These are phyloP conservation scores for Tetragonisca angustula DNA, from an alignment of 2,888 invertebrate genomes.

Conservation along the genomic window DNA sequence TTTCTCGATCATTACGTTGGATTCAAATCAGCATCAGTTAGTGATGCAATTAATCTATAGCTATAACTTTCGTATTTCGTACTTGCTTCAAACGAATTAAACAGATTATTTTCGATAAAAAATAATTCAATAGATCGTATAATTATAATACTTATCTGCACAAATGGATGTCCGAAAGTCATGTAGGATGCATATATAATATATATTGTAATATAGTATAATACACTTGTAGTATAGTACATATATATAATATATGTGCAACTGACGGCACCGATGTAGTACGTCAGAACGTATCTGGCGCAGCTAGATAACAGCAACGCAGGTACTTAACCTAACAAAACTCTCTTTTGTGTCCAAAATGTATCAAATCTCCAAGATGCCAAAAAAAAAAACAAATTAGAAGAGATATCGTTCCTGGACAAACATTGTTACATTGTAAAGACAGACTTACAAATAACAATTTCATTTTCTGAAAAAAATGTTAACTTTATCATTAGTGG, in stretches of 20 bases:
- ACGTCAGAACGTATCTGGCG: neutral
- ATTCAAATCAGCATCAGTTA: neutral
- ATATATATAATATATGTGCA: neutral
- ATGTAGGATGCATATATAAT: too few species aligned
- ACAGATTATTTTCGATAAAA: neutral
- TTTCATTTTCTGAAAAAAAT: neutral
- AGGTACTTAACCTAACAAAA: slow-evolving; percentile 50
- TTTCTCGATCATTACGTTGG: neutral
- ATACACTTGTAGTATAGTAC: too few species aligned
- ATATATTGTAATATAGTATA: neutral
- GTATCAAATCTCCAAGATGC: neutral
- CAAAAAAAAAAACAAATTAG: neutral
- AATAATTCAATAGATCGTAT: too few species aligned
- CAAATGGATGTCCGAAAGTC: too few species aligned
- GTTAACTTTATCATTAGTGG: too few species aligned
- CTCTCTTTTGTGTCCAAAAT: slow-evolving; percentile 12
- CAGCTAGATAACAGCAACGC: slow-evolving; percentile 22
- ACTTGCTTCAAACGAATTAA: neutral
- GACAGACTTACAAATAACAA: slow-evolving; percentile 9
- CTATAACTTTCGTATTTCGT: neutral
- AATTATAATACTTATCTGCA: neutral
- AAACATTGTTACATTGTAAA: slow-evolving; percentile 1
- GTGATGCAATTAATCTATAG: neutral
- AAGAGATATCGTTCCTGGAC: neutral
- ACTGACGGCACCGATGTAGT: neutral